Evolutionary conservation across 2,888 invertebrate genomes (phyloP), one percentile per base, ranked within the genome.

Genomic region (Acronicta alni): DNA sequence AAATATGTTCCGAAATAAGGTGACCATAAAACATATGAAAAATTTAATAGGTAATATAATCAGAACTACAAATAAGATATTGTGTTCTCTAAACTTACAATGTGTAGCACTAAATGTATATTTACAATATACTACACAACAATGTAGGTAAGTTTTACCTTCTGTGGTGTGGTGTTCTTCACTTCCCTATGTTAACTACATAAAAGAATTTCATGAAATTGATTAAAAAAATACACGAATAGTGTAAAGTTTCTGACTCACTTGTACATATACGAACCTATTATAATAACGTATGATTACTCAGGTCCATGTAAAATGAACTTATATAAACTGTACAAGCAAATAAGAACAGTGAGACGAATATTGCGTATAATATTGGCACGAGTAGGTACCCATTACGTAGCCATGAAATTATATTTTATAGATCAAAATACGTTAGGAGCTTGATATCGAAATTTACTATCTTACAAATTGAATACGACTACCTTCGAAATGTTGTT

Each of bases 261-360:
- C 10, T 1, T 26, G 38, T 3, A 12, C 26, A 18, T 39, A 12
- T 16, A 23, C 26, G 23, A 12, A n/a, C 37, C 15, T 41, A 30
- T 4, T 1, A 35, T 16, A 62, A 37, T 51, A 51, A 38, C 37
- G 6, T 16, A 35, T 14, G n/a, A 23, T 6, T 52, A 16, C 10
- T 42, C 18, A 18, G 20, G 26, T n/a, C 16, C 17, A 32, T 38
- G 55, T 47, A 57, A 47, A 23, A 37, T 6, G 39, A 30, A 41
- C 61, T 56, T 71, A 59, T 32, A 56, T 75, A 62, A 63, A 59
- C 30, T 58, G 18, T 35, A 41, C 37, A 51, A 38, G 23, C 18
- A 59, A 72, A 65, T 67, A 58, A 47, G 32, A 42, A 46, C 56
- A 51, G 42, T 57, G 39, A 59, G 43, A 48, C 51, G 42, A 37